Percentiles rank a stretch among this genome's conserved stretches.
These are phyloP conservation scores for Hepsetus odoe DNA, from an alignment of 2,113 vertebrate species.

Conservation along the genomic window DNA sequence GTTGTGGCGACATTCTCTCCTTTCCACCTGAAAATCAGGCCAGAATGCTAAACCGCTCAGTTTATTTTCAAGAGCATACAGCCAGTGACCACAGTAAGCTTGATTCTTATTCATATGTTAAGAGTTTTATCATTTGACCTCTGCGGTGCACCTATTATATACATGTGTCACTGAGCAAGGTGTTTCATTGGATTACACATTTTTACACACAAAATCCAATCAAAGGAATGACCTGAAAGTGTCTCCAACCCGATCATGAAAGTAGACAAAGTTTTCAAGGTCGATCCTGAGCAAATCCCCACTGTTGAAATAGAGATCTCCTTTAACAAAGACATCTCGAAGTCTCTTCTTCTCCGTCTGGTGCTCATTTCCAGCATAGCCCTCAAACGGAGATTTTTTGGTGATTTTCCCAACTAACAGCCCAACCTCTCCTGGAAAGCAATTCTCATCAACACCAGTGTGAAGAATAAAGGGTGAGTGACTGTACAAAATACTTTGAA, in stretches of 20 bases:
- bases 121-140: too few relatives aligned
- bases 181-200: background rate
- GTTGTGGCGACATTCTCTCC: constrained; percentile 93
- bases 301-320: constrained; percentile 82
- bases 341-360: constrained; percentile 89
- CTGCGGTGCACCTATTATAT: too few relatives aligned
- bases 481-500: too few relatives aligned
- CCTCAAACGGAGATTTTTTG: constrained; percentile 77
- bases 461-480: background rate
- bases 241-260: constrained; percentile 90
- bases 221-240: constrained; percentile 95
- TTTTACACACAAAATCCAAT: too few relatives aligned
- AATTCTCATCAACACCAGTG: constrained; percentile 18
- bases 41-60: background rate
- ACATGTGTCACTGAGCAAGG: background rate
- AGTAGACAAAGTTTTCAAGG: constrained; percentile 84
- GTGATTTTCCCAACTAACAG: constrained; percentile 84
- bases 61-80: too few relatives aligned
- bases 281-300: constrained; percentile 86
- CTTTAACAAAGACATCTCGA: constrained; percentile 82
- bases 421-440: constrained; percentile 81
- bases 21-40: constrained; percentile 83
- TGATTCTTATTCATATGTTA: too few relatives aligned
- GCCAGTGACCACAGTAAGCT: too few relatives aligned
- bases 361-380: constrained; percentile 80